Conservation (phyloP, 2,113 vertebrate species). For the Triplophysa rosa region DNA sequence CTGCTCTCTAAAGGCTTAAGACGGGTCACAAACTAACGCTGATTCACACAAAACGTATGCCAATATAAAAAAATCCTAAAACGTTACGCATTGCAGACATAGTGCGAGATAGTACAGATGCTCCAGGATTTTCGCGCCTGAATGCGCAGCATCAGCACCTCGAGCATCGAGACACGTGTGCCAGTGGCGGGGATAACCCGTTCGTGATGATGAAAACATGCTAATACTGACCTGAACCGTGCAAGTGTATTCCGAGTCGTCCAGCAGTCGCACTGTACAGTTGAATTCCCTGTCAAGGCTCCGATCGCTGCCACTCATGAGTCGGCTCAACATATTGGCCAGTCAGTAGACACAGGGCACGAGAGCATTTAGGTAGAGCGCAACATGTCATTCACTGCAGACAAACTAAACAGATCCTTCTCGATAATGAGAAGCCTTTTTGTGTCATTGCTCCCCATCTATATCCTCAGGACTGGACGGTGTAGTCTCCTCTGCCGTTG, state of each 20-base stretch:
- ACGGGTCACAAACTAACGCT: constrained; percentile 13
- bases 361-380: constrained; percentile 43
- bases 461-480: constrained; percentile 23
- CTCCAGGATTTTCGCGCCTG: constrained; percentile 19
- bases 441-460: constrained; percentile 22
- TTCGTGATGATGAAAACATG: constrained; percentile 28
- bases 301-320: constrained; percentile 95
- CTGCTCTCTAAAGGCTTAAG: constrained; percentile 1
- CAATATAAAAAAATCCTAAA: neutral
- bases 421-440: constrained; percentile 33
- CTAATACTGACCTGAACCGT: constrained; percentile 72
- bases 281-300: constrained; percentile 93
- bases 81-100: constrained; percentile 39
- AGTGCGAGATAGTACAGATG: neutral
- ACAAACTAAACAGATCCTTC: constrained; percentile 26
- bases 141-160: constrained; percentile 21
- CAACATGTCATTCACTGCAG: constrained; percentile 43
- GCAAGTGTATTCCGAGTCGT: constrained; percentile 96
- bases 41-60: neutral
- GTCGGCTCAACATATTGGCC: constrained; percentile 93
- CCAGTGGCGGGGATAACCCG: constrained; percentile 15
- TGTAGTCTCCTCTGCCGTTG: constrained; percentile 33
- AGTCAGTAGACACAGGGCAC: constrained; percentile 27
- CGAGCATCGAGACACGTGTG: constrained; percentile 14
- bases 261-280: constrained; percentile 95